Evolutionary conservation across 2,113 vertebrate genomes (phyloP).

Genomic region (Psephotus haematonotus): DNA sequence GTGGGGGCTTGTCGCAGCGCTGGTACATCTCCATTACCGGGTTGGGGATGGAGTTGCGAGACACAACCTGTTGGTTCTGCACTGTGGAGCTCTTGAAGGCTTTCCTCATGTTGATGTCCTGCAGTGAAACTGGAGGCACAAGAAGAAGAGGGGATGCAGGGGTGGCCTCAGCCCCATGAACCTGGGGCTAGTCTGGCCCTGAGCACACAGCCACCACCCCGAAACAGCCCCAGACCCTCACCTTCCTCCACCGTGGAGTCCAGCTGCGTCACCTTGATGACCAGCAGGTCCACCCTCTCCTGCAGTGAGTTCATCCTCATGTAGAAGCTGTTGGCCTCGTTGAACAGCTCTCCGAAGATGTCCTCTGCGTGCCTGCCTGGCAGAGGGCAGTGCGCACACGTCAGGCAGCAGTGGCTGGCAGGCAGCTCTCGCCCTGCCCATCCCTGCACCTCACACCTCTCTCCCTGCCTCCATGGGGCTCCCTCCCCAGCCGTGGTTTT

Average conservation of each 20-base stretch:
- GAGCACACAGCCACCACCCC: fast-evolving
- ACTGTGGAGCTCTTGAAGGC: conserved; percentile 92
- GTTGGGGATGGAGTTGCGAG: conserved; percentile 89
- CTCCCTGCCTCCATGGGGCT: fast-evolving
- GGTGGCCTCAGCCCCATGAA: neutral
- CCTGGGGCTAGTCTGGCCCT: fast-evolving
- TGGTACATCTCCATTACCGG: conserved; percentile 93
- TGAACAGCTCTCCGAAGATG: conserved; percentile 93
- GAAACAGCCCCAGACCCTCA: conserved; percentile 6
- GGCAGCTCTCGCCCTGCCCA: neutral
- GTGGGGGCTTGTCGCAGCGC: conserved; percentile 89
- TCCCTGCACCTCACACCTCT: neutral
- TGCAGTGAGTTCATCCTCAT: conserved; percentile 91
- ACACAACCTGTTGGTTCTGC: conserved; percentile 94
- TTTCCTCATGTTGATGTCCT: conserved; percentile 96
- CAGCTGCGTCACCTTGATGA: conserved; percentile 92
- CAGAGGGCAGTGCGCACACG: fast-evolving
- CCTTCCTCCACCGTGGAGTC: conserved; percentile 95
- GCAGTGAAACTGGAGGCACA: conserved; percentile 82
- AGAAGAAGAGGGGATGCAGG: neutral
- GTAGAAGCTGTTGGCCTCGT: conserved; percentile 93
- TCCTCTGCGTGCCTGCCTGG: conserved; percentile 89
- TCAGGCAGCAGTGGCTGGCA: neutral
- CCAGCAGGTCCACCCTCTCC: conserved; percentile 90
- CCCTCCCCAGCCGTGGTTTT: neutral